These are phyloP conservation scores for Panagrolaimus sp. DNA, from an alignment of 1,140 invertebrate species.

Conservation along the genomic window DNA sequence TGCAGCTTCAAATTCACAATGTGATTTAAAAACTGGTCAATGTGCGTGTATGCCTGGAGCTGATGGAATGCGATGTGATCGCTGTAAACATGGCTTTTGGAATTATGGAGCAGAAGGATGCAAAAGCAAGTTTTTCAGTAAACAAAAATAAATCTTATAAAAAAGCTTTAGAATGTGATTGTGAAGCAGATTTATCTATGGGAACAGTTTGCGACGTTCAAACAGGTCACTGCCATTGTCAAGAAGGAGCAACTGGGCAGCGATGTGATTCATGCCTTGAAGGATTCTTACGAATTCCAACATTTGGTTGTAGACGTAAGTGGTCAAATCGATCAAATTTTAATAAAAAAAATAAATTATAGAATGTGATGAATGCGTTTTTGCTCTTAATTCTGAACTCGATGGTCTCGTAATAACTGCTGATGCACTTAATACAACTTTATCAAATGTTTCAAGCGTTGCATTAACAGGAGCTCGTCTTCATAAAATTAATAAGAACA, in stretches of 20 bases:
- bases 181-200: conserved; percentile 56
- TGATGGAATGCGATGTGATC: conserved; percentile 86
- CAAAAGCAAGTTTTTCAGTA: conserved; percentile 67
- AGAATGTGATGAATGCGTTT: conserved; percentile 56
- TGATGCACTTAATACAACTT: conserved; percentile 25
- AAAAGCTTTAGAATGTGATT: conserved; percentile 47
- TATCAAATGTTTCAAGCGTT: conserved; percentile 51
- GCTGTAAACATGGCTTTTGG: conserved; percentile 88
- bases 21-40: conserved; percentile 78
- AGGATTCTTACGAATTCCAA: conserved; percentile 50
- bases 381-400: conserved; percentile 47
- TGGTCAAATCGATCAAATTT: neutral
- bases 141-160: conserved; percentile 17
- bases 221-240: conserved; percentile 57
- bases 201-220: conserved; percentile 56
- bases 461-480: conserved; percentile 53
- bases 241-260: conserved; percentile 57
- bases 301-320: conserved; percentile 47
- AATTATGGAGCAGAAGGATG: conserved; percentile 80
- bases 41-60: conserved; percentile 91
- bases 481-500: conserved; percentile 41
- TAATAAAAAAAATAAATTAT: neutral
- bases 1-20: conserved; percentile 75
- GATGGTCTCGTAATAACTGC: conserved; percentile 30
- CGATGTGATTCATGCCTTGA: conserved; percentile 51